Percentiles rank a stretch among this genome's conserved stretches.
Conservation (phyloP, 2,888 invertebrate species). For the Acheta domesticus region DNA sequence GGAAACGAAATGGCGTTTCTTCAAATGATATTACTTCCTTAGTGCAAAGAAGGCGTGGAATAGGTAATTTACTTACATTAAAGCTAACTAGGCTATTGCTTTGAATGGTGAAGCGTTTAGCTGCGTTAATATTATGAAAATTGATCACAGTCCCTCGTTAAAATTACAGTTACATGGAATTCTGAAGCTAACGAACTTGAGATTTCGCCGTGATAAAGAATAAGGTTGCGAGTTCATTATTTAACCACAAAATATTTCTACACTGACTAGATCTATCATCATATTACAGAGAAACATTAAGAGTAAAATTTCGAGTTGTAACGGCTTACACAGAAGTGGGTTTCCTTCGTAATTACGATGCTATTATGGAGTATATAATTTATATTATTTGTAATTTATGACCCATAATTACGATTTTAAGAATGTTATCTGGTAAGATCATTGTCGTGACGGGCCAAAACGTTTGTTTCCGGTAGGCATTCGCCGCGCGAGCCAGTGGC, state of each 20-base stretch:
- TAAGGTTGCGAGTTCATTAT: slow-evolving; percentile 18
- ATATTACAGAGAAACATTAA: not conserved
- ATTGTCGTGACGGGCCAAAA: slow-evolving; percentile 18
- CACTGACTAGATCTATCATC: slow-evolving; percentile 10
- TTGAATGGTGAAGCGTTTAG: slow-evolving; percentile 18
- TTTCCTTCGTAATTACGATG: not conserved
- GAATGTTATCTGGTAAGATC: slow-evolving; percentile 9
- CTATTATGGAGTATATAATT: not conserved
- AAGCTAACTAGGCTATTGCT: not conserved
- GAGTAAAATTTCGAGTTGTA: slow-evolving; percentile 5
- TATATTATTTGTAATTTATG: slow-evolving; percentile 18
- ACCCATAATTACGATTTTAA: slow-evolving; percentile 18
- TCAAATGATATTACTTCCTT: slow-evolving; percentile 9
- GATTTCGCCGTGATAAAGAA: slow-evolving; percentile 3
- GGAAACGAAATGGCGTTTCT: not conserved
- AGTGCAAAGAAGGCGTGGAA: slow-evolving; percentile 1
- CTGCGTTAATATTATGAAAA: slow-evolving; percentile 1
- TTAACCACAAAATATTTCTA: slow-evolving; percentile 18
- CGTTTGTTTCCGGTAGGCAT: slow-evolving; percentile 18
- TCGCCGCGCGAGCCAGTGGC: not conserved
- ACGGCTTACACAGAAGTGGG: not conserved
- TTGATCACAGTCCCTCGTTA: not conserved
- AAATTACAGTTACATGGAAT: slow-evolving; percentile 18
- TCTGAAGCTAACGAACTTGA: not conserved
- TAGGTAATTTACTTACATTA: slow-evolving; percentile 9